Base-by-base conservation (phyloP, 2,113 vertebrate genomes). In the Macquaria australasica region DNA sequence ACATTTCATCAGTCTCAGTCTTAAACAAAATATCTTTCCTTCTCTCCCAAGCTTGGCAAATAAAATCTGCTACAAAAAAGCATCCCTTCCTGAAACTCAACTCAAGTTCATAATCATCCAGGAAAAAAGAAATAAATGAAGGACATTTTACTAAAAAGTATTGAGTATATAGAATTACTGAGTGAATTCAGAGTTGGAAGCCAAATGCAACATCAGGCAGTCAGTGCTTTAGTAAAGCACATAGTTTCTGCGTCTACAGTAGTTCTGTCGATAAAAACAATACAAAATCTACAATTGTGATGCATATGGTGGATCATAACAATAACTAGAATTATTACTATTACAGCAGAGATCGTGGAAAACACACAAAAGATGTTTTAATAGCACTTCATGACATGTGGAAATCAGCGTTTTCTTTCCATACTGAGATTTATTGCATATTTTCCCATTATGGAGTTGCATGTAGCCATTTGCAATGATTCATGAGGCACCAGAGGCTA, bases 401-500 rank as follows among this genome's bases (percentile, higher is more conserved):
- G 64, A 48, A 64, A 58, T 37, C 23, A 28, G 34, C 74, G 5
- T 66, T 72, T 59, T 66, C 31, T 73, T 60, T 60, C 5, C 14
- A 50, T 31, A 31, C 41, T 50, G 28, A 56, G n/a, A 51, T 73
- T 58, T 43, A 71, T 80, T 70, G 16, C 50, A 62, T 31, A 20
- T 50, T 58, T 58, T 6, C 23, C 28, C 11, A 64, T 67, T 31
- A 23, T 59, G 62, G 62, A 67, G 28, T 20, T 43, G 41, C 10
- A 39, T 14, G 18, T 64, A 12, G 12, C 58, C 73, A 58, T 58
- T 67, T 66, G n/a, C 59, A 50, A 12, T 59, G 67, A 77, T 77
- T 81, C 67, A 86, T 72, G 59, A 58, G 8, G 41, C 41, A 72
- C 41, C 59, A 45, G 58, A 60, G 74, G 51, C 34, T 79, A 43